A percentile compares a stretch with the other conserved stretches of the same genome.
These are phyloP conservation scores for Gobionotothen gibberifrons DNA, from an alignment of 2,797 vertebrate species.

Conservation along the genomic window DNA sequence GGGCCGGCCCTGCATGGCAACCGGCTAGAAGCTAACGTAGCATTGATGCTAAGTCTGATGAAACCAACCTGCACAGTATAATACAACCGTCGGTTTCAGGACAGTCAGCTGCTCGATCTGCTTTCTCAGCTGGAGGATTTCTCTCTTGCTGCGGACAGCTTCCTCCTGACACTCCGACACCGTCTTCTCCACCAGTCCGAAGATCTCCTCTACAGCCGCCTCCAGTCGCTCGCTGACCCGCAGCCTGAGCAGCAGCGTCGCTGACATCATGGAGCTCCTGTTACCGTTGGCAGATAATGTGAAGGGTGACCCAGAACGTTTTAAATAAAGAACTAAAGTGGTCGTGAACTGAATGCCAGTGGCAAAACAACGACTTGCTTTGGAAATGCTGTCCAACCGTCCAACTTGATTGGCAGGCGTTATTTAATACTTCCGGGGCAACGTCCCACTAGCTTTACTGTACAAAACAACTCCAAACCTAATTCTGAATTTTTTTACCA, in stretches of 20 bases:
- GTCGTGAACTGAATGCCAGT: neutral
- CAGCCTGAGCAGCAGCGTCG: slow-evolving; percentile 16
- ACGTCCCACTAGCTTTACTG: neutral
- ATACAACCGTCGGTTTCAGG: neutral
- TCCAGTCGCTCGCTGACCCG: slow-evolving; percentile 33
- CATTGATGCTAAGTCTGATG: too few relatives aligned
- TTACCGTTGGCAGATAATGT: neutral
- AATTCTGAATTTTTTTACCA: too few relatives aligned
- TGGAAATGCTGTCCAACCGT: neutral
- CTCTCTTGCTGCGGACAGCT: slow-evolving; percentile 12
- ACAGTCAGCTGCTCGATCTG: slow-evolving; percentile 33
- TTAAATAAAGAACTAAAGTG: neutral
- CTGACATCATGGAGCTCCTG: slow-evolving; percentile 4
- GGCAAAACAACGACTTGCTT: neutral
- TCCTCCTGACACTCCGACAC: slow-evolving; percentile 29
- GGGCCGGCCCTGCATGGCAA: too few relatives aligned
- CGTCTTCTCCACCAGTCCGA: slow-evolving; percentile 28
- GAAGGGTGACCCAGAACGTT: neutral
- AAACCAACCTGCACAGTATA: slow-evolving; percentile 23
- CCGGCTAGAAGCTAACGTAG: neutral
- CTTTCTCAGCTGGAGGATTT: slow-evolving; percentile 6
- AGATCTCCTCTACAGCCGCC: slow-evolving; percentile 36
- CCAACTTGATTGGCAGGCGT: too few relatives aligned
- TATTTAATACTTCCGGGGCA: neutral
- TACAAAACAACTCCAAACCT: too few relatives aligned